These are phyloP conservation scores for Cydia splendana DNA, from an alignment of 1,140 invertebrate species.

Conservation along the genomic window DNA sequence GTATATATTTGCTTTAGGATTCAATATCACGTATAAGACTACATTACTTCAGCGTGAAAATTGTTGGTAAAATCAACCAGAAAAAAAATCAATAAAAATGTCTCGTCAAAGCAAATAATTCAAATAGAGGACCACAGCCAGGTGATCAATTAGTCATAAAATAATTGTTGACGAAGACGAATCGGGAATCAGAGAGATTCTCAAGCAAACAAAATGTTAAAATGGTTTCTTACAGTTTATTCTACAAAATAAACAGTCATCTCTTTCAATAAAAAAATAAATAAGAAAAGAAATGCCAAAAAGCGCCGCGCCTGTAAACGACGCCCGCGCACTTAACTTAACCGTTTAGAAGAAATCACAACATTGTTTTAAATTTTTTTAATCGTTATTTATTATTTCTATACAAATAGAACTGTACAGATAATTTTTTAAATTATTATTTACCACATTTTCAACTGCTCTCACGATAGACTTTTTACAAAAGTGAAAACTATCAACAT, in stretches of 20 bases:
- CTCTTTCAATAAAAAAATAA: constrained; percentile 70
- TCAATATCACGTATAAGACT: neutral
- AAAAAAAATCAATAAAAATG: too few species aligned
- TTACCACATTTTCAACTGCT: constrained; percentile 76
- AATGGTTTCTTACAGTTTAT: constrained; percentile 77
- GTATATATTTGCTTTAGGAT: neutral
- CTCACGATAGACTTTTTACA: constrained; percentile 80
- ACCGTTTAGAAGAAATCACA: constrained; percentile 75
- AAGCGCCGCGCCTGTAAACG: constrained; percentile 50
- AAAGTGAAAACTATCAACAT: constrained; percentile 80
- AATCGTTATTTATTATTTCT: constrained; percentile 81
- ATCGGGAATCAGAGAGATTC: constrained; percentile 36
- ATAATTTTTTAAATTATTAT: constrained; percentile 80
- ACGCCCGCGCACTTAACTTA: constrained; percentile 45
- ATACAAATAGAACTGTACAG: constrained; percentile 81
- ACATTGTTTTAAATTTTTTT: constrained; percentile 75
- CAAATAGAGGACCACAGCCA: too few species aligned
- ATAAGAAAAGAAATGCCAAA: constrained; percentile 68
- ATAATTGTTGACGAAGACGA: neutral
- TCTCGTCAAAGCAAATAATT: too few species aligned
- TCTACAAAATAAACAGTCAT: constrained; percentile 78
- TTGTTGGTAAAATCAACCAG: neutral
- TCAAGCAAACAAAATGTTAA: constrained; percentile 70
- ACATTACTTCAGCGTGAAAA: too few species aligned
- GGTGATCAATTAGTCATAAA: neutral